Base-by-base conservation (phyloP, 2,797 vertebrate species). In the Sebastes steindachneri region DNA sequence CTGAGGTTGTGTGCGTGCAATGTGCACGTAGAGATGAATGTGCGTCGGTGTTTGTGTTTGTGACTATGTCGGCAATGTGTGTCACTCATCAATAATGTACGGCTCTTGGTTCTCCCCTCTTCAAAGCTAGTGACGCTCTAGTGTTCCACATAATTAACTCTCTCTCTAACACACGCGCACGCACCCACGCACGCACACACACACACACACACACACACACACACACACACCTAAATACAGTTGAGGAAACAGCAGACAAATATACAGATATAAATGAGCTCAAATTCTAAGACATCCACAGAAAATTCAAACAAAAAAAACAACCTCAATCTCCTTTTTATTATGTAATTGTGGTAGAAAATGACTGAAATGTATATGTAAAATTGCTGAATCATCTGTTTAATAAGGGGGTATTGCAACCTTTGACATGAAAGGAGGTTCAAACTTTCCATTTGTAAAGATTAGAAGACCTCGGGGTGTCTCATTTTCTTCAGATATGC, bases 11-110 rank as follows among this genome's bases (percentile, higher is more conserved):
- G 58, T 78, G 76, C 12, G 21, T 79, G 72, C 17, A 54, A 35
- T 7, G 67, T 74, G 69, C 58, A 29, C 0, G 53, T 55, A 11
- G 15, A 35, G 59, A 69, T n/a, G 26, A 71, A 21, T 25, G 53
- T 74, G 79, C 15, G 21, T 31, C 55, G 55, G 23, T 73, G 75
- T 83, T 80, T 93, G 90, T 94, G 87, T 91, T 88, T 89, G 90
- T 87, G 91, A 90, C 83, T 77, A 63, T 82, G 89, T 83, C 72
- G 21, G 88, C 83, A 92, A 95, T 95, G 86, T 95, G 93, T 95
- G 95, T 94, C 94, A 95, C 81, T 91, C 92, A 96, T 96, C 93
- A 95, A 96, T 96, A 95, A 96, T 96, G 94, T 92, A 96, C 76
- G 48, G 86, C 75, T 82, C 85, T 83, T 81, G 90, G 87, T 90